These are phyloP conservation scores for Lethenteron reissneri DNA, from an alignment of 2,113 vertebrate genomes.

Conservation along the genomic window DNA sequence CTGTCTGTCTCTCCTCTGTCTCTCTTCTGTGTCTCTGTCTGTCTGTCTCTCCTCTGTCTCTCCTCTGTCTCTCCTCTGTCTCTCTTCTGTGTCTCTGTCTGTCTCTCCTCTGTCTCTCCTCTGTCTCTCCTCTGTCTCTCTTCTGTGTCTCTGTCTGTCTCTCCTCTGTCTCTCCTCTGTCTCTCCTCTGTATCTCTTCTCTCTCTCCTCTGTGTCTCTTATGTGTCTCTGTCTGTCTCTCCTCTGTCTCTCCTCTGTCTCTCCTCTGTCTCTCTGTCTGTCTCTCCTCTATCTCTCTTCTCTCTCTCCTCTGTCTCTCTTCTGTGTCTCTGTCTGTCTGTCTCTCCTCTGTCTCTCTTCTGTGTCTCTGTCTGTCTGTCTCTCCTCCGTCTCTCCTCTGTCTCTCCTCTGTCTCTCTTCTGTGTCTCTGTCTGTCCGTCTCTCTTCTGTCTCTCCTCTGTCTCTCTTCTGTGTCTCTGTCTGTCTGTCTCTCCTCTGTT, in stretches of 20 bases:
- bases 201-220: neutral
- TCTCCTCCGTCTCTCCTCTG: neutral
- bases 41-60: no score
- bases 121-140: neutral
- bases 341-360: neutral
- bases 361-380: neutral
- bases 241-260: neutral
- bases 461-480: neutral
- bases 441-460: neutral
- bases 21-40: neutral
- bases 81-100: neutral
- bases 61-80: neutral
- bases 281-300: neutral
- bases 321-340: no score
- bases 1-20: neutral
- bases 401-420: neutral
- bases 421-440: neutral
- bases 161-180: no score
- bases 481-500: neutral
- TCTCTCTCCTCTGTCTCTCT: no score
- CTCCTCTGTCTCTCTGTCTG: neutral
- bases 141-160: neutral
- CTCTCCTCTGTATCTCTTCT: conserved; percentile 1
- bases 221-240: neutral
- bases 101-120: neutral